Base-by-base conservation (phyloP, 2,113 vertebrate species). In the Cyanoliseus patagonus region DNA sequence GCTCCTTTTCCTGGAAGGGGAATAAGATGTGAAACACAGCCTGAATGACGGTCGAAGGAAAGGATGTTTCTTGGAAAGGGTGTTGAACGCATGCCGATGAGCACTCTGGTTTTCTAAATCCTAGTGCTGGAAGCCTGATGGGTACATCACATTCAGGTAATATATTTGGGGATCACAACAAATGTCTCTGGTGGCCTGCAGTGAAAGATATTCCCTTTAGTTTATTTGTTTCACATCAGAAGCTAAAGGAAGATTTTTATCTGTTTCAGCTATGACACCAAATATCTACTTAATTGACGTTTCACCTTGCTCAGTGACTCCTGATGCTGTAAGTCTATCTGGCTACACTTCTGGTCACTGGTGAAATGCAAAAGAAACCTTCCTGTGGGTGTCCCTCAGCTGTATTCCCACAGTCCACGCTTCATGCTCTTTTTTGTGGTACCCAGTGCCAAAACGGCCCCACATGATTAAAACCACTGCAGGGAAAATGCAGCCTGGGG, bases 391-490 rank as follows among this genome's bases (percentile, higher is more conserved):
- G 0, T 10, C 7, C 44, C 37, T 93, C 17, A 23, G 37, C 41
- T 86, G 10, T 74, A 73, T 52, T 88, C 22, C 28, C 46, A 69
- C 1, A 10, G 24, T 19, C 20, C 6, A 10, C 2, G 3, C 17
- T 85, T 49, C 28, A 28, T 1, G 1, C 8, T 28, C 27, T 69
- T 37, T 55, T 13, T n/a, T 35, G 25, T 20, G 25, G 35, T 46
- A 51, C 22, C 20, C 28, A 67, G 49, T 15, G 55, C 42, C 49
- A 66, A 83, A 67, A 72, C 20, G 64, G 22, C 47, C n/a, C n/a
- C 55, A 53, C 23, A 11, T 0, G 0, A 17, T 49, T 59, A 77
- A 74, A 51, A 0, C 1, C 30, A 19, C 42, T 13, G 23, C 23
- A 70, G 82, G 18, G 35, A 62, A 75, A 91, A 39, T 0, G 0